Base-by-base conservation (phyloP, 53 echinoderm and acorn worm species). In the Actinopyga echinites region DNA sequence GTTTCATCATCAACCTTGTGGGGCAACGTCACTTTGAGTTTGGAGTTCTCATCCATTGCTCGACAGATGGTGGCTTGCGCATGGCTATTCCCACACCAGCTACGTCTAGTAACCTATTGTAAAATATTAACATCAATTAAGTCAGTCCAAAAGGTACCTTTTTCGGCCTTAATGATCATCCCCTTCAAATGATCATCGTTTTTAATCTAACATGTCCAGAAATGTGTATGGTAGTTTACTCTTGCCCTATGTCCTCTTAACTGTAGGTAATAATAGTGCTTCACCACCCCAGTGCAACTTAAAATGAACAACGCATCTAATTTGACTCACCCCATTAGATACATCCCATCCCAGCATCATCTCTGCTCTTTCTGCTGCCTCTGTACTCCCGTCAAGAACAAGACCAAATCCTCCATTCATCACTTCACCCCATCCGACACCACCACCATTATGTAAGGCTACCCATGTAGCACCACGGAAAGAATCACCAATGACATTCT, bases 381-480 rank as follows among this genome's bases (percentile, higher is more conserved):
- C 89, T 34, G 92, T 86, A 69, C 85, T 83, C 17, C 99, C 94
- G 75, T 99, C 94, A 55, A 99, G 89, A 54, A 99, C 79, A 85
- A 99, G 77, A 19, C 99, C 99, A 85, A 99, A 99, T 11, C 99
- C 99, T 66, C 99, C 99, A 56, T 99, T 99, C 13, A 91, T 89
- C n/a, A 99, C 99, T 69, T 99, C 99, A 6, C 99, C 99, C 99
- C 99, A 99, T 20, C 99, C 99, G 0, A 92, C 92, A 13, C 99
- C 99, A 7, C 99, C 99, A 6, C 99, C 99, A 52, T 99, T 99
- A 89, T 99, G 99, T 40, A 99, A 35, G 29, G 99, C 94, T 7
- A 99, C 99, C 99, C 99, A 99, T 5, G 99, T 99, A 4, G 99
- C 99, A 23, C 99, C 99, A 21, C 99, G 90, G 94, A 99, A 99